Evolutionary conservation across 1,140 invertebrate genomes (phyloP).

Genomic region (Brachionus rubens): DNA sequence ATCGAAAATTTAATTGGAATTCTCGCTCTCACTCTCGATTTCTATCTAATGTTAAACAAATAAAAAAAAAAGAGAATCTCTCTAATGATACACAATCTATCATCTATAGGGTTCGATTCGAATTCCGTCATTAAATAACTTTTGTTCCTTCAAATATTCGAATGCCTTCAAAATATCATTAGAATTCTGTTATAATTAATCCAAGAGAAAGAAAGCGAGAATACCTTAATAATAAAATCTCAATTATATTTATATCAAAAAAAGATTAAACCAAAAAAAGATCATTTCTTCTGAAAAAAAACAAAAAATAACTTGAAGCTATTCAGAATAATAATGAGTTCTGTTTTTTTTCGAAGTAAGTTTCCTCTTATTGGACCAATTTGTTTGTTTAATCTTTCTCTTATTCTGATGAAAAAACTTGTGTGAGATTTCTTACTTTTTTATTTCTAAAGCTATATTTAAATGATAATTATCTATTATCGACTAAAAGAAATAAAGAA

Average conservation of each 20-base stretch:
- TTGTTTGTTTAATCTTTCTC: conserved; percentile 33
- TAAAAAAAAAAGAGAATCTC: too few species aligned
- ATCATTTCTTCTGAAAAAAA: too few species aligned
- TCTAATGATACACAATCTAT: too few species aligned
- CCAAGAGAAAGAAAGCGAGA: not conserved
- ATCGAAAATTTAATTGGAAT: conserved; percentile 25
- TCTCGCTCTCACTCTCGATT: not conserved
- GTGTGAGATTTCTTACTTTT: too few species aligned
- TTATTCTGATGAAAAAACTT: too few species aligned
- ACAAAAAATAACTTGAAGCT: conserved; percentile 29
- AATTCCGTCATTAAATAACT: conserved; percentile 26
- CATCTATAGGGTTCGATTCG: too few species aligned
- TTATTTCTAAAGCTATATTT: conserved; percentile 30
- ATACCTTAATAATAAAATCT: conserved; percentile 40
- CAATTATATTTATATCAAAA: conserved; percentile 43
- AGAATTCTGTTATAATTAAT: conserved; percentile 25
- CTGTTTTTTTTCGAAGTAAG: not conserved
- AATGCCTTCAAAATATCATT: conserved; percentile 39
- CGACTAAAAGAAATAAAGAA: too few species aligned
- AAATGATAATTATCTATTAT: conserved; percentile 43
- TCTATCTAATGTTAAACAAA: conserved; percentile 26
- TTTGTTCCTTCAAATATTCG: conserved; percentile 17
- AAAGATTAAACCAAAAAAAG: conserved; percentile 3
- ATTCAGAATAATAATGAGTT: conserved; percentile 25
- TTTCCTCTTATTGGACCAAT: conserved; percentile 38